Base-by-base conservation (phyloP, 2,113 vertebrate genomes). In the Dipodomys spectabilis region DNA sequence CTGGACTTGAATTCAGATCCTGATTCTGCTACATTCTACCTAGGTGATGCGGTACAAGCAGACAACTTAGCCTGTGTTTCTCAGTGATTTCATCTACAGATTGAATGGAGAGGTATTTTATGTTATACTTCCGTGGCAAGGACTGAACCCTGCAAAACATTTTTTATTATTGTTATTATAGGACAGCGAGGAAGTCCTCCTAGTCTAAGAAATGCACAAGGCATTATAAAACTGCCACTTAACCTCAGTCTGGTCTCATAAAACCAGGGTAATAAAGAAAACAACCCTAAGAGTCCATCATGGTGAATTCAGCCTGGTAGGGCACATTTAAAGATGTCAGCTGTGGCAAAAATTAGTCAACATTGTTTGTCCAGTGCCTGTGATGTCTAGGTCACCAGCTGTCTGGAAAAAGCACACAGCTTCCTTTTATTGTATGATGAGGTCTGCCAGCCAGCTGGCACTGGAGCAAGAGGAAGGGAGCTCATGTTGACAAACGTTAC, bases 361-460 rank as follows among this genome's bases (percentile, higher is more conserved):
- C 91, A 67, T 75, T 95, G 95, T 96, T 95, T 94, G 91, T 82
- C 84, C 90, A 94, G 73, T 3, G 74, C 80, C 77, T 88, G 71
- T 86, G 92, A 91, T 92, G 95, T 90, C 94, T 95, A 94, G 92
- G 77, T 93, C 68, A 81, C 97, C 95, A 96, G 93, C 96, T 97
- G 97, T 96, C 96, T 96, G 95, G 96, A 90, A 96, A 95, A 96
- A 82, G 95, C 90, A 77, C 95, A 94, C 23, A 79, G 92, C 94
- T 96, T 95, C 97, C 94, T 94, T 94, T 93, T 84, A 71, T 64
- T 85, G 69, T 68, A 82, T 60, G 85, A 68, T 65, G 85, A 30
- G 49, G 80, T 64, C 82, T 88, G 85, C 87, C 88, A 79, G 93
- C 90, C 96, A 96, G 88, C 93, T 95, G 94, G 94, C 87, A 64